Evolutionary conservation across 2,888 invertebrate genomes (phyloP).

Genomic region (Spodoptera littoralis): DNA sequence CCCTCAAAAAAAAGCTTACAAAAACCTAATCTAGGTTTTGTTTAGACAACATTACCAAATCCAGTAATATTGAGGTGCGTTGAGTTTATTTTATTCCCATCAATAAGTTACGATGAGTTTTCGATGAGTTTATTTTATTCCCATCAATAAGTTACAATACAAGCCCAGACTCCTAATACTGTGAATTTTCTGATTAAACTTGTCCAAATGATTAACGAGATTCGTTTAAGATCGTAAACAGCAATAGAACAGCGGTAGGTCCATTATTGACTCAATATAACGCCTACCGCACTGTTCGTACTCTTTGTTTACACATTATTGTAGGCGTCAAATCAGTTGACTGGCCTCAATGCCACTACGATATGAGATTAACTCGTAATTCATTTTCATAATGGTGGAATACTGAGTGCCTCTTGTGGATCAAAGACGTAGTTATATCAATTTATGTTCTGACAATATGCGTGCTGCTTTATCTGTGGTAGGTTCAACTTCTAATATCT

Average conservation of each 20-base stretch:
- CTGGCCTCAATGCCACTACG: slow-evolving; percentile 12
- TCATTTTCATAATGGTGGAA: slow-evolving; percentile 21
- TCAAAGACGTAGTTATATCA: neutral
- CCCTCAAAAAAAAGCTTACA: too few species aligned
- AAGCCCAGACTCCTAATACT: too few species aligned
- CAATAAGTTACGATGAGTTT: too few species aligned
- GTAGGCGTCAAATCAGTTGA: slow-evolving; percentile 41
- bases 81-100: too few species aligned
- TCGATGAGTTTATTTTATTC: too few species aligned
- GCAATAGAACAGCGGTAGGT: slow-evolving; percentile 38
- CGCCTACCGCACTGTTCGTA: slow-evolving; percentile 11
- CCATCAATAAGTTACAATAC: too few species aligned
- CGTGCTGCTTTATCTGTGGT: too few species aligned
- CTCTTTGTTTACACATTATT: slow-evolving; percentile 37
- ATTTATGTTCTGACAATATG: neutral
- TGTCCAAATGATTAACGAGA: slow-evolving; percentile 17
- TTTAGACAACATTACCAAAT: too few species aligned
- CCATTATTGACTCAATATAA: slow-evolving; percentile 41
- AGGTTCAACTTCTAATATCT: too few species aligned
- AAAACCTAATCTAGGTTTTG: too few species aligned
- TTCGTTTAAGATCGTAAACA: slow-evolving; percentile 24
- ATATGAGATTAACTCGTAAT: slow-evolving; percentile 37
- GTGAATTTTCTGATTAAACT: neutral
- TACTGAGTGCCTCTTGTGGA: too few species aligned
- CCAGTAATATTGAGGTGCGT: too few species aligned